Evolutionary conservation across 2,888 invertebrate genomes (phyloP), one percentile per base, ranked within the genome.

Genomic region (Microctonus brassicae): DNA sequence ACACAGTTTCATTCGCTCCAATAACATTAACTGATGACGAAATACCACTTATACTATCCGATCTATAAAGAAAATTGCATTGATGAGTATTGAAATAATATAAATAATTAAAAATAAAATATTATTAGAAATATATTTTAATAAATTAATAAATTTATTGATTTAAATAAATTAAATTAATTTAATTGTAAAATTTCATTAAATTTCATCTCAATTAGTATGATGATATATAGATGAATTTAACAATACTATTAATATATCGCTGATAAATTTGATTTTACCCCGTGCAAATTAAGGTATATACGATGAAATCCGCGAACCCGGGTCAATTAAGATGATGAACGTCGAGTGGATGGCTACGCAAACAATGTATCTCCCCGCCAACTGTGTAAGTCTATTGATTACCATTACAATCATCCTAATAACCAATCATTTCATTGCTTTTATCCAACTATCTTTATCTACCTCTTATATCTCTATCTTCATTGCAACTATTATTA

Each of bases 321-420:
- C 77, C 77, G 75, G 83, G 74, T 82, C 83, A 83, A 86, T 85
- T 82, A 84, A 81, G 81, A 78, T 81, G 82, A 85, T 85, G 83
- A 82, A 80, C 79, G 78, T 77, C 80, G 83, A 82, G 52, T 76
- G 76, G 76, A 76, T 78, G 75, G 71, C 69, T 76, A 65, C 66
- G 79, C 81, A 84, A 85, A 84, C 82, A 83, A 80, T 80, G 80
- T 80, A 42, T 42, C 33, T 65, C 65, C 67, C 33, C 78, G 78
- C 80, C 79, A 82, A 79, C 81, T 81, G 79, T 60, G 79, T 79
- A 81, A 80, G 24, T 24, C 80, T 81, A 82, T 81, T 84, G 82
- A 85, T 85, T 84, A 83, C 83, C 83, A 85, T 85, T 85, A 83
- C 81, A 83, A 84, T 85, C 79, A 66, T 82, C 76, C 80, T 83